Base-by-base conservation (phyloP, 2,888 invertebrate genomes). In the Spatulosminthurus flaviceps region DNA sequence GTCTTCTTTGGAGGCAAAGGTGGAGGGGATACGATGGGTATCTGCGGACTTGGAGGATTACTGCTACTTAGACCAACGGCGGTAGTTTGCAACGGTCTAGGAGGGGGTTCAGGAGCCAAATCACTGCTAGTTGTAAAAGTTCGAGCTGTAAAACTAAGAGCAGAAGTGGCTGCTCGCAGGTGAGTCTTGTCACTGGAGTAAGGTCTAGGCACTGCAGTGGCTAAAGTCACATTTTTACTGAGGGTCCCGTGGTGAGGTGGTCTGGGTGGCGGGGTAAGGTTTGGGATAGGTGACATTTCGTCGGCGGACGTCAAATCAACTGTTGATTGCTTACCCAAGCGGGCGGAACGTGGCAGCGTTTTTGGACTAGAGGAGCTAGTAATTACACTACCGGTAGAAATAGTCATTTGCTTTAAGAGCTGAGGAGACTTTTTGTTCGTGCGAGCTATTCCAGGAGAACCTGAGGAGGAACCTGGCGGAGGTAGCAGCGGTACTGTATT, bases 101-200 rank as follows among this genome's bases (percentile, higher is more conserved):
- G 93, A 0, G 93, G 93, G 21, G 92, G 92, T 86, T 88, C 93
- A 84, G 88, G 93, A 86, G 90, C 90, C 79, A 82, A 80, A 88
- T 72, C 69, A 80, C 24, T 28, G n/a, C 9, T 11, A 2, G 51
- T 51, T 9, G 51, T n/a, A 42, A 85, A 88, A 13, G 4, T 79
- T 72, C 67, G 82, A 66, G 11, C 87, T 87, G 42, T 69, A 34
- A 29, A 69, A 28, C 7, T 42, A 9, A 42, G 22, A 71, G 22
- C 19, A 28, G 26, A 26, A n/a, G n/a, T 41, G 4, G n/a, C 29
- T 13, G 4, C 13, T 21, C 26, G 16, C n/a, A 24, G 29, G 34
- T 42, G 26, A 41, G 70, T 51, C 87, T 88, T 66, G 73, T 82
- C 83, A 42, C 78, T 82, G 0, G 85, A 85, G 41, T 83, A 81